Evolutionary conservation across 2,888 invertebrate genomes (phyloP).

Genomic region (Alitta virens): DNA sequence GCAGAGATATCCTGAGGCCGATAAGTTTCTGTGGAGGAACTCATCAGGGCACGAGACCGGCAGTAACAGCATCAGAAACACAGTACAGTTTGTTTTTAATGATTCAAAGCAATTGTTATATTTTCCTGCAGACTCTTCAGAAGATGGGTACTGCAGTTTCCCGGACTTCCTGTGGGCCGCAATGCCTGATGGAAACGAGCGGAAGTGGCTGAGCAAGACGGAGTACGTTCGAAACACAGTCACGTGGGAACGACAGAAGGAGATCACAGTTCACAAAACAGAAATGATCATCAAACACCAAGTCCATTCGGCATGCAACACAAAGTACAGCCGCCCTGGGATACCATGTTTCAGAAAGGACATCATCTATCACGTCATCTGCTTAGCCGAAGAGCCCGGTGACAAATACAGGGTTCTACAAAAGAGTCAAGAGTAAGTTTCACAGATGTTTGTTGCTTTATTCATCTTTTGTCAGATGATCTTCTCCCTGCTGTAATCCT

Average conservation of each 20-base stretch:
- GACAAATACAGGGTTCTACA: conserved; percentile 15
- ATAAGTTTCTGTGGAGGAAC: no score
- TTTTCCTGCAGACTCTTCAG: conserved; percentile 6
- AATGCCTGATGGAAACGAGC: conserved; percentile 13
- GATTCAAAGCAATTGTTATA: no score
- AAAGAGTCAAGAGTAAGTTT: conserved; percentile 11
- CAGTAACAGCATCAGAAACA: no score
- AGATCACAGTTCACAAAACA: conserved; percentile 16
- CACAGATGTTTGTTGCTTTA: no score
- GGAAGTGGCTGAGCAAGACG: conserved; percentile 29
- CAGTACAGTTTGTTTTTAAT: no score
- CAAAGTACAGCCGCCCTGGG: conserved; percentile 2
- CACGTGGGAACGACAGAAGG: conserved; percentile 25
- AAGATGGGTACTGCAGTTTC: conserved; percentile 25
- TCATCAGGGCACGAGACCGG: no score
- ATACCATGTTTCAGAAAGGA: conserved; percentile 15
- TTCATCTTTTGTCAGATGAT: no score
- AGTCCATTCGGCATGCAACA: conserved; percentile 13
- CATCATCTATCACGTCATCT: conserved; percentile 10
- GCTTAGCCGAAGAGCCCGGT: conserved; percentile 15
- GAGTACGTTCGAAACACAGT: conserved; percentile 23
- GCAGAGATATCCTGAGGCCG: no score
- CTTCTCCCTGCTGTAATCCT: no score
- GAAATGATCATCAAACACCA: conserved; percentile 19
- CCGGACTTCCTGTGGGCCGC: conserved; percentile 24